Conservation (phyloP, 2,113 vertebrate genomes). For the human (Homo sapiens) region DNA sequence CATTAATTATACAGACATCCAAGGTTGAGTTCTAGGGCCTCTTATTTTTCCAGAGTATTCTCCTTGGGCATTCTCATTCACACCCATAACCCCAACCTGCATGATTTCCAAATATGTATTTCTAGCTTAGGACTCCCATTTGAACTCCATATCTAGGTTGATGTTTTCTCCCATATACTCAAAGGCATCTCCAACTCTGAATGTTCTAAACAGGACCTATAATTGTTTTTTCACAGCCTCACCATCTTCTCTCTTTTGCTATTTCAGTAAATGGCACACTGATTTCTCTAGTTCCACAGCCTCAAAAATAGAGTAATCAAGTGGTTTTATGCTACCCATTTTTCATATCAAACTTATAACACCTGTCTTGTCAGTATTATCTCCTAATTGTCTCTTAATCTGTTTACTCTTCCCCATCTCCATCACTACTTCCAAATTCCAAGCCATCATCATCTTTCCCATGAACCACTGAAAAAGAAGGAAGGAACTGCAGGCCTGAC, state of each 20-base stretch:
- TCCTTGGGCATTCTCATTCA: neutral
- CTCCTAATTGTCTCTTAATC: neutral
- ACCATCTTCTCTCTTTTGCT: neutral
- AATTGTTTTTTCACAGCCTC: neutral
- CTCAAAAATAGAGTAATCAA: neutral
- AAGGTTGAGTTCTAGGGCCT: neutral
- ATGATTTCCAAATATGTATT: neutral
- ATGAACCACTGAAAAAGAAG: neutral
- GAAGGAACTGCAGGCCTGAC: neutral
- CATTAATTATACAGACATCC: neutral
- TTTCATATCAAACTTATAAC: neutral
- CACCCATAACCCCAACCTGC: neutral
- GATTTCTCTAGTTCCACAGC: neutral
- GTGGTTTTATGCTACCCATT: neutral
- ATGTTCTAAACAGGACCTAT: neutral
- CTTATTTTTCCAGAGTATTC: neutral
- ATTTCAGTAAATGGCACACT: neutral
- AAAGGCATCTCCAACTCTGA: neutral
- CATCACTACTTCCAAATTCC: neutral
- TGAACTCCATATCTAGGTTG: neutral
- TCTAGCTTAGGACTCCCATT: neutral
- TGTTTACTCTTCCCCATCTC: neutral
- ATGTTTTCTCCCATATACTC: neutral
- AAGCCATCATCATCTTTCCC: neutral
- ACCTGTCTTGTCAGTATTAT: neutral